Percentiles rank a stretch among this genome's conserved stretches.
Conservation (phyloP, 2,113 vertebrate genomes). For the Scophthalmus maximus region DNA sequence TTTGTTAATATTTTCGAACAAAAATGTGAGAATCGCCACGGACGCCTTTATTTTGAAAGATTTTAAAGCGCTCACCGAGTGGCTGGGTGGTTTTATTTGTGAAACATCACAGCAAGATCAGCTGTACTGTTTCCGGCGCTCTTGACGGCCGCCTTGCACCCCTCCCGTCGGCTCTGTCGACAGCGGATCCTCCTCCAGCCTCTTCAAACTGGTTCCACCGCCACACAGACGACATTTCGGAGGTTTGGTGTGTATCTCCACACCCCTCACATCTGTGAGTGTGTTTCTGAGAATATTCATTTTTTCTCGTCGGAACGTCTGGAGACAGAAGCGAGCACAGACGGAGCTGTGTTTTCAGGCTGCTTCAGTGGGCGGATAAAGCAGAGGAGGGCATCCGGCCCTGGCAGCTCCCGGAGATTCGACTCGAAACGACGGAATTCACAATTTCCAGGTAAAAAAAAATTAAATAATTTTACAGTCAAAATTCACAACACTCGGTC, state of each 20-base stretch:
- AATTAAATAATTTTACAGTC: not conserved
- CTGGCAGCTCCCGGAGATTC: conserved; percentile 76
- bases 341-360: conserved; percentile 39
- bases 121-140: rapidly evolving
- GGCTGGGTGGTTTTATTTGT: conserved; percentile 39
- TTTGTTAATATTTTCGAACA: not conserved
- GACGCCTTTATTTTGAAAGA: conserved; percentile 33
- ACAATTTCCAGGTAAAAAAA: conserved; percentile 75
- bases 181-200: conserved; percentile 61
- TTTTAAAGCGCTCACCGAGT: rapidly evolving
- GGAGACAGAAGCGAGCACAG: conserved; percentile 4
- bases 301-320: conserved; percentile 26
- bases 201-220: conserved; percentile 48
- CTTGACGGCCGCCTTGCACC: conserved; percentile 20
- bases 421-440: conserved; percentile 65
- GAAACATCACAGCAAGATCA: conserved; percentile 30
- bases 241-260: conserved; percentile 10
- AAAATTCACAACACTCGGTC: rapidly evolving
- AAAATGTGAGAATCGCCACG: not conserved
- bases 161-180: conserved; percentile 57
- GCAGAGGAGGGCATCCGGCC: conserved; percentile 77
- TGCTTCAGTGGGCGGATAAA: conserved; percentile 74
- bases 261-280: not conserved
- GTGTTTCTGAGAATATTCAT: conserved; percentile 37
- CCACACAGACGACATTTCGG: conserved; percentile 46